Conservation (phyloP, 2,888 invertebrate genomes). For the Ditylenchus weischeri region DNA sequence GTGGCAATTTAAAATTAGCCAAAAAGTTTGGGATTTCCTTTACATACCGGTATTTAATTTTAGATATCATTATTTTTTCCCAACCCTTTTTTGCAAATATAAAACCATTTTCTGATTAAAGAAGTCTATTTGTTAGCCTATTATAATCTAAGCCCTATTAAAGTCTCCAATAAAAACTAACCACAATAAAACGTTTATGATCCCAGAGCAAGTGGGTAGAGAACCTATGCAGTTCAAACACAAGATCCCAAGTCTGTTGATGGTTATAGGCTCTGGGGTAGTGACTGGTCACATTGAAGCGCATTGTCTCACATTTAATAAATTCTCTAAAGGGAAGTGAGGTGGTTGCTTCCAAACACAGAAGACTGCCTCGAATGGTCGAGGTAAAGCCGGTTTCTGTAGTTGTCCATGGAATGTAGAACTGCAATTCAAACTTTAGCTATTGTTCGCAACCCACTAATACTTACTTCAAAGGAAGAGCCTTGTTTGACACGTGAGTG, state of each 20-base stretch:
- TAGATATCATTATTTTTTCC: too few species aligned
- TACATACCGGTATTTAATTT: too few species aligned
- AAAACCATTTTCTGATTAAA: too few species aligned
- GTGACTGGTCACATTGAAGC: slow-evolving; percentile 80
- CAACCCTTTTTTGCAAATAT: too few species aligned
- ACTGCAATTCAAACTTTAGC: slow-evolving; percentile 54
- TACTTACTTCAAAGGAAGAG: slow-evolving; percentile 76
- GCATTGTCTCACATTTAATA: slow-evolving; percentile 87
- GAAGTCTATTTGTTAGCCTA: too few species aligned
- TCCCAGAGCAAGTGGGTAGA: slow-evolving; percentile 62
- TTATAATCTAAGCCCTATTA: neutral
- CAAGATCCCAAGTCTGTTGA: slow-evolving; percentile 87
- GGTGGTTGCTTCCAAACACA: slow-evolving; percentile 90
- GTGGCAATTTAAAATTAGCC: too few species aligned
- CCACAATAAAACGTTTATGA: slow-evolving; percentile 90
- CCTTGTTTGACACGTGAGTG: slow-evolving; percentile 92
- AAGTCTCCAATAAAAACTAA: slow-evolving; percentile 55
- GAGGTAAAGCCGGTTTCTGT: slow-evolving; percentile 81
- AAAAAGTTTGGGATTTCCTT: too few species aligned
- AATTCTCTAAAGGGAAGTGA: slow-evolving; percentile 87
- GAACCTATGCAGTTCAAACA: slow-evolving; percentile 74
- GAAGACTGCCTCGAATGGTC: slow-evolving; percentile 82
- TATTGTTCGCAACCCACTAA: neutral
- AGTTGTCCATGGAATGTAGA: slow-evolving; percentile 88
- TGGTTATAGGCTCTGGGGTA: slow-evolving; percentile 94